Evolutionary conservation across 2,113 vertebrate genomes (phyloP).

Genomic region (Chloebia gouldiae): DNA sequence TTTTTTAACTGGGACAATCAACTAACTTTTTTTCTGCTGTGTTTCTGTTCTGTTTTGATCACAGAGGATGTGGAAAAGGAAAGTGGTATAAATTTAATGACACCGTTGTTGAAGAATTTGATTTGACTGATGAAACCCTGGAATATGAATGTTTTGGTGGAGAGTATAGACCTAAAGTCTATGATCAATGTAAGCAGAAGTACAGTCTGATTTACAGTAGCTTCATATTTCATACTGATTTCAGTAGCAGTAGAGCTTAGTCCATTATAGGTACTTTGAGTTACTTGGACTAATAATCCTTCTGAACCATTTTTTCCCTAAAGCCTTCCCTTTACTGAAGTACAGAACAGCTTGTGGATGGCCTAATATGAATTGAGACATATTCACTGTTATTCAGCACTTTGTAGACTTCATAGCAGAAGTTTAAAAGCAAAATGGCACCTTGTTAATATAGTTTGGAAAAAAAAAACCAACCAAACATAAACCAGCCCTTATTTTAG

Average conservation of each 20-base stretch:
- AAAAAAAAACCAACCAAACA: background rate
- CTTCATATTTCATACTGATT: background rate
- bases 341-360: background rate
- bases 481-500: background rate
- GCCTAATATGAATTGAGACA: background rate
- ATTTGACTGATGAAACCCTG: slow-evolving; percentile 93
- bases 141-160: slow-evolving; percentile 99
- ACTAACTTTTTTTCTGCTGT: background rate
- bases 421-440: background rate
- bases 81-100: slow-evolving; percentile 99
- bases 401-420: background rate
- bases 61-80: slow-evolving; percentile 87
- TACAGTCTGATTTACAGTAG: background rate
- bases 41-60: slow-evolving; percentile 19
- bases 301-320: background rate
- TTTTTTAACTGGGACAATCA: background rate
- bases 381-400: background rate
- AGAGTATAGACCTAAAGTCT: slow-evolving; percentile 97
- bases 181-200: slow-evolving; percentile 91
- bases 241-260: background rate
- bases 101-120: slow-evolving; percentile 96
- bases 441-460: background rate
- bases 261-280: background rate
- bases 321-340: background rate
- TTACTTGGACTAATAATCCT: background rate